These are phyloP conservation scores for Sinonovacula constricta DNA, from an alignment of 1,140 invertebrate genomes.

Conservation along the genomic window DNA sequence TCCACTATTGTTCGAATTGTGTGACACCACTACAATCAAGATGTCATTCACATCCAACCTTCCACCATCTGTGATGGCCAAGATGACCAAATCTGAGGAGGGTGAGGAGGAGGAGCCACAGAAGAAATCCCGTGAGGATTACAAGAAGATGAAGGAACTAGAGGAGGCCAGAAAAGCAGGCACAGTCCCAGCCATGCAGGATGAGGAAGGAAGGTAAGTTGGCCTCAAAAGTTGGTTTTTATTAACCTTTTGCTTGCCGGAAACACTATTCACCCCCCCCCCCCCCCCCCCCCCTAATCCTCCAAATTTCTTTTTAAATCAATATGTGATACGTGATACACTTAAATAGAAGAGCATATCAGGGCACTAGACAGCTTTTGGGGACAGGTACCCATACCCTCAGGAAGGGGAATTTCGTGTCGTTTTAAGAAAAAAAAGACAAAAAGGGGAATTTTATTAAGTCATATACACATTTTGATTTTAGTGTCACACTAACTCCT, in stretches of 20 bases:
- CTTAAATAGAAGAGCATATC: no score
- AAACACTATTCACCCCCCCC: neutral
- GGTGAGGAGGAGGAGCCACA: slow-evolving; percentile 69
- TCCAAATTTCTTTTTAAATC: neutral
- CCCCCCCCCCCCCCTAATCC: no score
- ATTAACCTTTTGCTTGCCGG: no score
- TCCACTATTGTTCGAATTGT: no score
- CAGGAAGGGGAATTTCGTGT: no score
- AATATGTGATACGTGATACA: neutral
- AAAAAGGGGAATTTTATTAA: no score
- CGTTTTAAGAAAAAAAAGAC: no score
- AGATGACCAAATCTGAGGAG: slow-evolving; percentile 67
- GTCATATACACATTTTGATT: no score
- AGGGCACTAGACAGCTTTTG: no score
- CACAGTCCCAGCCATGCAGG: slow-evolving; percentile 98
- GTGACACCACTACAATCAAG: no score
- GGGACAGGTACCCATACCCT: no score
- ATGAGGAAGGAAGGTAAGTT: slow-evolving; percentile 91
- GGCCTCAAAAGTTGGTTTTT: neutral
- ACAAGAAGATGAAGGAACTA: slow-evolving; percentile 88
- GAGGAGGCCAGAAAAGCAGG: slow-evolving; percentile 99
- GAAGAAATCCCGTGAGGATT: slow-evolving; percentile 78
- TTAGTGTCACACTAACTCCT: no score
- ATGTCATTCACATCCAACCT: slow-evolving; percentile 77
- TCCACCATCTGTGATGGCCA: slow-evolving; percentile 77